These are phyloP conservation scores for Lochmaea crataegi DNA, from an alignment of 2,888 invertebrate genomes.

Conservation along the genomic window DNA sequence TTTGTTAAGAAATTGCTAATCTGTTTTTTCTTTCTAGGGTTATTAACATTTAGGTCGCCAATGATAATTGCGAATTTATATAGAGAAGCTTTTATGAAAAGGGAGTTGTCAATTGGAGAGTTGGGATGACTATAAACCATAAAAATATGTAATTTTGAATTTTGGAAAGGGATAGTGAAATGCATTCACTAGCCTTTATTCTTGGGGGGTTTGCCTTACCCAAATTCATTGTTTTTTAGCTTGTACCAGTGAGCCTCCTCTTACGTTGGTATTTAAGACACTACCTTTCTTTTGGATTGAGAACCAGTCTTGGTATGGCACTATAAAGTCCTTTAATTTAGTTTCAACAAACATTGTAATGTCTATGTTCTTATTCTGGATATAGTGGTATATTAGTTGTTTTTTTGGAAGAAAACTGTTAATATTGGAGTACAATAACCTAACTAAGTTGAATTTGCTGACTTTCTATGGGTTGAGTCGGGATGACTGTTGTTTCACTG, in stretches of 20 bases:
- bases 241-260: conserved; percentile 13
- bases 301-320: conserved; percentile 9
- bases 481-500: neutral
- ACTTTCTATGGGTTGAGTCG: conserved; percentile 21
- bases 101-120: too few species aligned
- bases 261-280: conserved; percentile 4
- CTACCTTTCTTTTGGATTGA: conserved; percentile 5
- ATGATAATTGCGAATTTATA: too few species aligned
- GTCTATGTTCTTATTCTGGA: conserved; percentile 8
- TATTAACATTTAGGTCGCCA: too few species aligned
- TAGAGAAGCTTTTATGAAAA: too few species aligned
- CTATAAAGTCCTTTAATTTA: conserved; percentile 18
- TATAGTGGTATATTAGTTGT: conserved; percentile 2
- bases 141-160: too few species aligned
- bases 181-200: too few species aligned
- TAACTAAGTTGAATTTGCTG: conserved; percentile 11
- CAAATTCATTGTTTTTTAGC: too few species aligned
- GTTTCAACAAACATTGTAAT: conserved; percentile 28
- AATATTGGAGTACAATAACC: conserved; percentile 26
- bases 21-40: too few species aligned
- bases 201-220: too few species aligned
- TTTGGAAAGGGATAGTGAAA: too few species aligned
- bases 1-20: too few species aligned
- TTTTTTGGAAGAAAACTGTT: conserved; percentile 14
- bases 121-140: too few species aligned